Evolutionary conservation across 2,797 vertebrate species (phyloP), one percentile per base, ranked within the genome.

Genomic region (Coregonus suidteri): DNA sequence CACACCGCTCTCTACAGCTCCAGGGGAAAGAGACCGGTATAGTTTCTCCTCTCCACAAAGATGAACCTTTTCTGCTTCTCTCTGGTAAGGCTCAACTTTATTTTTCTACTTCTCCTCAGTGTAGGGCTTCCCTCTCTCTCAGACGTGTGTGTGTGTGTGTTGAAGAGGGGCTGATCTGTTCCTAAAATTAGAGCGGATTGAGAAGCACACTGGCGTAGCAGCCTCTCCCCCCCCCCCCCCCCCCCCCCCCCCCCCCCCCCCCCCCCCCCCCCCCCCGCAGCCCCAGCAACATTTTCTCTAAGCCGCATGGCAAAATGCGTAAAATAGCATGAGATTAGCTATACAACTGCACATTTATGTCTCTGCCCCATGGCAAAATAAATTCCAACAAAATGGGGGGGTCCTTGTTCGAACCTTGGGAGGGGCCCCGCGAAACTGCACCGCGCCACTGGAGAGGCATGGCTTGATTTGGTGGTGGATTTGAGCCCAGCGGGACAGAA

Each of bases 31-130:
- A 59, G 51, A 68, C 78, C 11, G 41, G 41, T 74, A 78, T 0
- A 79, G 73, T 84, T 25, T 64, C n/a, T 64, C 59, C 65, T 64
- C 52, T 71, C 13, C 41, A 15, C 59, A 89, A 91, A 78, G 88
- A 98, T 99, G 97, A 99, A 98, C 89, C 96, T 99, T 76, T 98
- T 98, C 94, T 99, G 97, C 92, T 97, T 99, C 88, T 98, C 98
- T 7, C 90, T 98, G 97, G 97, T 99, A 95, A 96, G 96, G 77
- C 35, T 34, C 11, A 9, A 53, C 15, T 13, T 53, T 53, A 18
- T 41, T 70, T 81, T 77, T 4, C 41, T 77, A n/a, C 4, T 34
- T 30, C 76, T 77, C 65, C 1, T 82, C 1, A 56, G 11, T 53
- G 3, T 59, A 14, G 2, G 1, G 2, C 5, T 4, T 20, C 35